phyloP scores from a whole-genome alignment of 2,888 invertebrate genomes.

The Fragum sueziense region DNA sequence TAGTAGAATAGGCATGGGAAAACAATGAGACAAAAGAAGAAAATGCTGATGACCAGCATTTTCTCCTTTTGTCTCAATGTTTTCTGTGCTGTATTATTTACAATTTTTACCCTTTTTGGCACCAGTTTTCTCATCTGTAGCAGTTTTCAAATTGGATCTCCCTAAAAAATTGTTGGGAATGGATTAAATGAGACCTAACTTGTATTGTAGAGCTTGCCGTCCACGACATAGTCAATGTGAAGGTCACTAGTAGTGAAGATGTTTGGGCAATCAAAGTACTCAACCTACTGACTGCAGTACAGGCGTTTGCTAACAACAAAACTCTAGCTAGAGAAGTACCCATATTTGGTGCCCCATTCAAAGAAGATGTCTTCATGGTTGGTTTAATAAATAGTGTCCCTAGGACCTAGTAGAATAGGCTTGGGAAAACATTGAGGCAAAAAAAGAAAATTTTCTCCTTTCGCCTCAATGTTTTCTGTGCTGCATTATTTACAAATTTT shows the following conservation, averaged over 20 bases:
- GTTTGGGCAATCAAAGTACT: constrained; percentile 76
- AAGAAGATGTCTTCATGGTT: constrained; percentile 72
- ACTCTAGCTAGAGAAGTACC: constrained; percentile 76
- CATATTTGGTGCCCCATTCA: constrained; percentile 78
- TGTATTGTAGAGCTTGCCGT: constrained; percentile 75
- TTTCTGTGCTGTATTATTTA: too few relatives aligned
- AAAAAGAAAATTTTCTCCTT: too few relatives aligned
- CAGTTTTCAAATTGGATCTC: too few relatives aligned
- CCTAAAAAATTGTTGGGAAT: too few relatives aligned
- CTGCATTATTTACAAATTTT: too few relatives aligned
- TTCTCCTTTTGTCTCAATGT: constrained; percentile 4
- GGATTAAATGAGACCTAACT: too few relatives aligned
- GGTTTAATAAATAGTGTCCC: constrained; percentile 79
- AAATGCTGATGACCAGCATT: not conserved
- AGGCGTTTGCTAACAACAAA: constrained; percentile 66
- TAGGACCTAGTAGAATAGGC: too few relatives aligned
- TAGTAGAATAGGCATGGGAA: too few relatives aligned
- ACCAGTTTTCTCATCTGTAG: not conserved
- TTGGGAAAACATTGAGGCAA: too few relatives aligned
- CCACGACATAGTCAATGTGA: constrained; percentile 72
- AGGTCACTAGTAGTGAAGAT: constrained; percentile 76
- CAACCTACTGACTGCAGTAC: constrained; percentile 70
- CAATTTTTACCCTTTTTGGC: too few relatives aligned
- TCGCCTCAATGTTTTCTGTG: too few relatives aligned
- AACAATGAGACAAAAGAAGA: not conserved